Conservation (phyloP, 2,113 vertebrate genomes). For the Solenodon paradoxus region DNA sequence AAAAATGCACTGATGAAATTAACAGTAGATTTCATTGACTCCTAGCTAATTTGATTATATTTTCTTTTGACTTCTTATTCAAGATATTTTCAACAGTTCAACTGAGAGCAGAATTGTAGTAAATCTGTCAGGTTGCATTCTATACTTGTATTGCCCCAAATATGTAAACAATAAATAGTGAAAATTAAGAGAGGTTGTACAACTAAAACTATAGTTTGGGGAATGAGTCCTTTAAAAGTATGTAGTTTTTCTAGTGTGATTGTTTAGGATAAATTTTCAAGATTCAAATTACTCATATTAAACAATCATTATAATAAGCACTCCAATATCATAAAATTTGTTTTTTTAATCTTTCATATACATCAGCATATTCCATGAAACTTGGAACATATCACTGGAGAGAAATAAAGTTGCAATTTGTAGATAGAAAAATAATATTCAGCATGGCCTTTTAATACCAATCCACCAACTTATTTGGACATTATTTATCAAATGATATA, state of each 20-base stretch:
- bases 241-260: not conserved
- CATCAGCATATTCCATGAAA: not conserved
- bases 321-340: not conserved
- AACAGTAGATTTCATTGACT: not conserved
- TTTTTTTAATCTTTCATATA: not conserved
- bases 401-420: not conserved
- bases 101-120: not conserved
- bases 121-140: not conserved
- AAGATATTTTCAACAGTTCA: not conserved
- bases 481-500: not conserved
- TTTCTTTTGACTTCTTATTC: not conserved
- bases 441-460: not conserved
- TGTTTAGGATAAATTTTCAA: not conserved
- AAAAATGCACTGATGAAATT: not conserved
- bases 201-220: too few relatives aligned
- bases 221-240: not conserved
- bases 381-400: not conserved
- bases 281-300: not conserved
- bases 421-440: not conserved
- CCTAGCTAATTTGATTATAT: constrained; percentile 1
- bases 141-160: not conserved
- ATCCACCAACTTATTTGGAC: not conserved
- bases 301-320: not conserved
- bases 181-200: not conserved
- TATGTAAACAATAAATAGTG: not conserved